Evolutionary conservation across 2,113 vertebrate species (phyloP), one percentile per base, ranked within the genome.

Genomic region (Channa maculata): DNA sequence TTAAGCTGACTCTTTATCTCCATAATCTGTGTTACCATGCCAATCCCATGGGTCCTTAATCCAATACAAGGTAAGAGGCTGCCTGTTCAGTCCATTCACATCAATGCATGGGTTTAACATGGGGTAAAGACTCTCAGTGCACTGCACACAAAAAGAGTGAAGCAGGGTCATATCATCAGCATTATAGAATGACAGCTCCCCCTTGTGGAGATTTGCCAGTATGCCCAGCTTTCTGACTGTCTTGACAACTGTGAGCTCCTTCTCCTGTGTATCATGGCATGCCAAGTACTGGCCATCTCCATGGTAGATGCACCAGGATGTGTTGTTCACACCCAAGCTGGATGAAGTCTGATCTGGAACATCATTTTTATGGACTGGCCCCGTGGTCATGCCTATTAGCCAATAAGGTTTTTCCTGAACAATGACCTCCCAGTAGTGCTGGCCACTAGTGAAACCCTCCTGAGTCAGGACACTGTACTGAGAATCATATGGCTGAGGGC

Each of bases 371-470:
- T 66, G 6, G 1, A 57, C 48, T 4, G 71, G 48, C 13, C 83
- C 86, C 4, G 85, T 83, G 10, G 92, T 90, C 5, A 92, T 65
- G 33, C 93, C 93, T 37, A 95, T 91, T 61, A 94, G 66, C 92
- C 94, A 95, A 64, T 92, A 95, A 6, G 91, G 92, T 82, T 94
- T 95, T 10, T 93, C 90, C 85, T 92, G 92, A 6, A 95, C 89
- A 5, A 92, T 83, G 39, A 93, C 89, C 66, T 95, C 94, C 93
- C 92, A 94, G 89, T 93, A 95, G 69, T 92, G 90, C 41, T 39
- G 82, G 5, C 89, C 93, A 44, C 48, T 49, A 2, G 78, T 82
- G 15, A 93, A 91, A 24, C 84, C 79, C 37, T 93, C 88, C 57
- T 83, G 73, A 73, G 89, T 70, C 58, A 88, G 80, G 8, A 93